These are phyloP conservation scores for Peromyscus aztecus DNA, from an alignment of 2,797 vertebrate species.

Conservation along the genomic window DNA sequence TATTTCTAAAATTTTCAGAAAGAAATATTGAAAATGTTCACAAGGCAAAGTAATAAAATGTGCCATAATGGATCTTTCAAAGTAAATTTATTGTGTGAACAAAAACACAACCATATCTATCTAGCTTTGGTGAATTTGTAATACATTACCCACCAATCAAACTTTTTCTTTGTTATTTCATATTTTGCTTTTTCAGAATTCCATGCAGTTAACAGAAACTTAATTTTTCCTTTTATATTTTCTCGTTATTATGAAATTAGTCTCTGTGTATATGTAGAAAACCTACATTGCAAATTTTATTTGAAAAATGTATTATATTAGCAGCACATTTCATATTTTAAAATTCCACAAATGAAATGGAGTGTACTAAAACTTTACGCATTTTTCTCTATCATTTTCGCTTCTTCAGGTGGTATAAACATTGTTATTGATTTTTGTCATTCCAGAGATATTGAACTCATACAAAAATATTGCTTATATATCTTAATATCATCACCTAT, in stretches of 20 bases:
- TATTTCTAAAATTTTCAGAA: neutral
- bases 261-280: neutral
- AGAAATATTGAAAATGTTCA: neutral
- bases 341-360: neutral
- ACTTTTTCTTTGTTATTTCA: neutral
- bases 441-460: neutral
- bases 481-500: neutral
- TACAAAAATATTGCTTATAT: neutral
- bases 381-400: neutral
- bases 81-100: neutral
- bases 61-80: neutral
- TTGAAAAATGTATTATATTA: neutral
- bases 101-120: neutral
- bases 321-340: neutral
- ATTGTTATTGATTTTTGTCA: neutral
- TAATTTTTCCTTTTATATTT: slow-evolving; percentile 17
- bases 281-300: neutral
- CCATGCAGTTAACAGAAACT: neutral
- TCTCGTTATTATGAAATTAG: neutral
- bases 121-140: neutral
- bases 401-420: neutral
- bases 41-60: neutral
- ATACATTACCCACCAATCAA: neutral
- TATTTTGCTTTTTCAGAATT: neutral
- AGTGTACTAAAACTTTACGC: neutral